Base-by-base conservation (phyloP, 1,140 invertebrate genomes). In the Berghia stephanieae region DNA sequence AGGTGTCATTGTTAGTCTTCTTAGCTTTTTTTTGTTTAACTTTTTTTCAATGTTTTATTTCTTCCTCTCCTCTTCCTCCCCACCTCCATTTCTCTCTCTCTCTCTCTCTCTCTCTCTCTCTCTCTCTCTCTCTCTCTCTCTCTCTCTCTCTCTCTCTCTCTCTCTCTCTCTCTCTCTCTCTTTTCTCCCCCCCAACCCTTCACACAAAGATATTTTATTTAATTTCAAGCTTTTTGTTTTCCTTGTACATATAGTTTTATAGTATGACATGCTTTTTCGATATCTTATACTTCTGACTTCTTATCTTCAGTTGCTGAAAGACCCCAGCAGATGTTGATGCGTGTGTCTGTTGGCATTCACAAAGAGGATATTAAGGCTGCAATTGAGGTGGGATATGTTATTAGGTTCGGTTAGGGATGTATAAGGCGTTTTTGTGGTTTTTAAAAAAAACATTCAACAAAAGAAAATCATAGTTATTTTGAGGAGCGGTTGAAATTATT, bases 311-410 rank as follows among this genome's bases (percentile, higher is more conserved):
- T 98, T 66, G 96, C 93, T 5, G 98, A 99, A 88, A 91, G 98
- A 55, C 98, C 98, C 0, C 98, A 99, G 85, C 97, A 99, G 79
- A 97, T 99, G 97, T 90, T 99, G 63, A 99, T 99, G 98, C 91
- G 98, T 85, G 98, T 99, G 18, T 90, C 98, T 34, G 94, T 99
- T 79, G 98, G 97, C 21, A 99, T 99, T 84, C 98, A 99, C 89
- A 94, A 94, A 16, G 94, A 97, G 80, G 95, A 99, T 86, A 95
- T 99, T 75, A 95, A 98, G 81, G 91, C 93, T 38, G 97, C 94
- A 34, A 97, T 99, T 82, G 95, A 99, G 86, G 88, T 89, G 68
- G 79, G 72, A 38, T 34, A 38, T 49, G 42, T 18, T 36, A 52
- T 72, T 72, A 5, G 27, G 27, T 10, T 18, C 27, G 31, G 8